Conservation (phyloP, 1,140 invertebrate genomes). For the Leptopilina clavipes region DNA sequence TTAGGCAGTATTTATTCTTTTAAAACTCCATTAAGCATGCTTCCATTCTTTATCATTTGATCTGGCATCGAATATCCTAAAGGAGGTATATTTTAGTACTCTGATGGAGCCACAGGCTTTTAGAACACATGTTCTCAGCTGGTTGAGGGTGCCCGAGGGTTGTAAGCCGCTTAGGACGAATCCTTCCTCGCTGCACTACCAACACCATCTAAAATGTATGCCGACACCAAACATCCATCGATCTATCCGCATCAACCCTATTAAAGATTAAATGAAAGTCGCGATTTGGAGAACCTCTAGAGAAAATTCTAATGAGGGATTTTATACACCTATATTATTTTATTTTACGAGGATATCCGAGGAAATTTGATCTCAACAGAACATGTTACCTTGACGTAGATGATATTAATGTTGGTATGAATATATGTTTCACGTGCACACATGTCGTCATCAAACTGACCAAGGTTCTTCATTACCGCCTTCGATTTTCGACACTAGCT, state of each 20-base stretch:
- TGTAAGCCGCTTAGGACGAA: slow-evolving; percentile 53
- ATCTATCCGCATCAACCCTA: not conserved
- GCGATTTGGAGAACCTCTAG: slow-evolving; percentile 38
- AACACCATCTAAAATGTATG: slow-evolving; percentile 28
- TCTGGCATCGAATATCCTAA: slow-evolving; percentile 35
- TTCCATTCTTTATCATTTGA: not conserved
- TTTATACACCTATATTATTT: slow-evolving; percentile 41
- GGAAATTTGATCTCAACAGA: not conserved
- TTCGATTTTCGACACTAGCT: slow-evolving; percentile 42
- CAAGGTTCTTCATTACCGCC: slow-evolving; percentile 49
- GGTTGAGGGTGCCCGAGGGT: slow-evolving; percentile 20
- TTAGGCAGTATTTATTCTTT: too few relatives aligned
- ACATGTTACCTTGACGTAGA: not conserved
- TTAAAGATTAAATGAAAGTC: slow-evolving; percentile 35
- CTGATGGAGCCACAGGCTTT: slow-evolving; percentile 4
- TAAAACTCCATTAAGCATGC: not conserved
- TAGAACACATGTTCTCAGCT: slow-evolving; percentile 41
- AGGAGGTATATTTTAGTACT: not conserved
- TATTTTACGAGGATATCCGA: slow-evolving; percentile 46
- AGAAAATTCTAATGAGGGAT: slow-evolving; percentile 43
- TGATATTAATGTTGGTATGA: slow-evolving; percentile 30
- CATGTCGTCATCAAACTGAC: slow-evolving; percentile 35
- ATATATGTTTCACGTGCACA: slow-evolving; percentile 37
- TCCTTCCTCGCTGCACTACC: slow-evolving; percentile 41
- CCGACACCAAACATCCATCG: slow-evolving; percentile 33